Conservation (phyloP, 2,113 vertebrate genomes). For the Ardeotis arabs region DNA sequence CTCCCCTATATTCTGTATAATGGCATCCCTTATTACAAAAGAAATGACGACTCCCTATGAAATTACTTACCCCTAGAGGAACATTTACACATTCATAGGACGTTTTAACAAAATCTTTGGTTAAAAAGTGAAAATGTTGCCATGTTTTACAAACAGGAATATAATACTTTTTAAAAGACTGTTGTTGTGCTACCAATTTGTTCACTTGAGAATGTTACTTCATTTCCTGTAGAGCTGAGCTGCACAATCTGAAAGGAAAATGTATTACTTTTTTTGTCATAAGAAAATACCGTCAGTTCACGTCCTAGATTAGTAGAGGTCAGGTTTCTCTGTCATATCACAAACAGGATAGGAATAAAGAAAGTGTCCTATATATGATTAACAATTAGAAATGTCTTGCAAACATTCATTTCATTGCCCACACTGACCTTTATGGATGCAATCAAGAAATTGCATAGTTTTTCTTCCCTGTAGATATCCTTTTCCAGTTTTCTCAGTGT, state of each 20-base stretch:
- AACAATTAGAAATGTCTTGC: not conserved
- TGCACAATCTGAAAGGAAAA: not conserved
- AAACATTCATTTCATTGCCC: not conserved
- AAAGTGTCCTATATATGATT: not conserved
- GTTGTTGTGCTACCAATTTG: not conserved
- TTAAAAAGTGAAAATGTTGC: conserved; percentile 14
- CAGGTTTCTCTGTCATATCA: not conserved
- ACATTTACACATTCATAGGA: not conserved
- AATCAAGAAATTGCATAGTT: not conserved
- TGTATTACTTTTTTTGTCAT: not conserved
- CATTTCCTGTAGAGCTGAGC: not conserved
- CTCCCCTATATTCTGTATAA: not conserved
- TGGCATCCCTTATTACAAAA: not conserved
- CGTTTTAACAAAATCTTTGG: not conserved
- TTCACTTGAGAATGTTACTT: not conserved
- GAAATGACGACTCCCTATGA: not conserved
- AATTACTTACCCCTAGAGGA: not conserved
- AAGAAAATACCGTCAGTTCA: not conserved
- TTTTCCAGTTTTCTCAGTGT: not conserved
- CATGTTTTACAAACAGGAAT: conserved; percentile 21
- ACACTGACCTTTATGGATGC: not conserved
- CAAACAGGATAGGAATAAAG: not conserved
- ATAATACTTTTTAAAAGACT: not conserved
- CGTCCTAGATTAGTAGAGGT: not conserved
- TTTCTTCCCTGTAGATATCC: not conserved